phyloP scores from a whole-genome alignment of 2,888 invertebrate species.

The Geotrupes spiniger region DNA sequence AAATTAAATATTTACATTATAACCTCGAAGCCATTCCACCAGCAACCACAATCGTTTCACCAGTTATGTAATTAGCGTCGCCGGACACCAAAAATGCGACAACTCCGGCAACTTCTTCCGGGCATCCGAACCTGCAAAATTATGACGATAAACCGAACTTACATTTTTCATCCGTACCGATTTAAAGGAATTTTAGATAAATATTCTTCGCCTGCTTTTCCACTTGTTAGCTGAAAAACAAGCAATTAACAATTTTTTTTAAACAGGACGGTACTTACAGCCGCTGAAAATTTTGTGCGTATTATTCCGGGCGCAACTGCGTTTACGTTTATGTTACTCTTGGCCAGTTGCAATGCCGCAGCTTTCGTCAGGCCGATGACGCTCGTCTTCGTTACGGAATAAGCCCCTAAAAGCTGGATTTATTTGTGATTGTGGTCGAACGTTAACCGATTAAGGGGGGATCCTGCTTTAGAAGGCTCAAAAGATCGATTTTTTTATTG shows the following conservation, averaged over 20 bases:
- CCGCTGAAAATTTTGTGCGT: constrained; percentile 81
- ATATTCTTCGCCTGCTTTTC: constrained; percentile 33
- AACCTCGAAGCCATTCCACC: constrained; percentile 64
- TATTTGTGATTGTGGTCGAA: constrained; percentile 11
- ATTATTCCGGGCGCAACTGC: constrained; percentile 91
- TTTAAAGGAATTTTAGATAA: constrained; percentile 49
- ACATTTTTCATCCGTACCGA: constrained; percentile 41
- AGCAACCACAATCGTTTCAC: constrained; percentile 64
- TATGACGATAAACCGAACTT: not conserved
- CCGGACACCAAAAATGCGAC: constrained; percentile 68
- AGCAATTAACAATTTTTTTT: constrained; percentile 7
- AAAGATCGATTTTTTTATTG: no score
- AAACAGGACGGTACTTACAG: constrained; percentile 55
- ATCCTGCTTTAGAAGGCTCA: no score
- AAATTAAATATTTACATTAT: constrained; percentile 36
- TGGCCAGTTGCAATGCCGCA: constrained; percentile 71
- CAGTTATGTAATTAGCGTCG: constrained; percentile 71
- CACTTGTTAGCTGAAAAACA: constrained; percentile 24
- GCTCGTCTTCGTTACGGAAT: constrained; percentile 92
- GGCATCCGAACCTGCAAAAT: constrained; percentile 54
- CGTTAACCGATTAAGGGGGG: no score
- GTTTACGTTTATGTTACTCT: constrained; percentile 87
- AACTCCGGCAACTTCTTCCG: constrained; percentile 61
- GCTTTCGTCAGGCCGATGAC: constrained; percentile 85
- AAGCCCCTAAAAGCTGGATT: constrained; percentile 78